Evolutionary conservation across 2,797 vertebrate genomes (phyloP), one percentile per base, ranked within the genome.

Genomic region (Coccyzus lansbergi): DNA sequence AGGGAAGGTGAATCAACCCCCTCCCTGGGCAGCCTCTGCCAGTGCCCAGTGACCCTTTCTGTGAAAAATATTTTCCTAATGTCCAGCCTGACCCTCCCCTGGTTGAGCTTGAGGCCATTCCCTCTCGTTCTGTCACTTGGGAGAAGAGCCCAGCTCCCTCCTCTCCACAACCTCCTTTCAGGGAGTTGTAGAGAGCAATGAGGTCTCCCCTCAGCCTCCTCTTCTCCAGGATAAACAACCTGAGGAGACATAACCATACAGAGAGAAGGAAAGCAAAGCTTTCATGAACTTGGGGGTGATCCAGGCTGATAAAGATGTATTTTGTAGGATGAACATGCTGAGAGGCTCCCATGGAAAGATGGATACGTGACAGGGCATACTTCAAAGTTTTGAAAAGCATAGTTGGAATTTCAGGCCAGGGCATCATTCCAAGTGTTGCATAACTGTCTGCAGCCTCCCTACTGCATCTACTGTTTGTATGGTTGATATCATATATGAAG

Each of bases 351-450:
- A 48, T 80, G 31, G 84, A 68, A 70, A 52, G 34, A 85, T 83
- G 88, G 82, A 76, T 83, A 58, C 22, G 13, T 92, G 92, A 93
- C 84, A 86, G 82, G 83, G 40, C 76, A 69, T 24, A 94, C 86
- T 92, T 95, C 90, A 91, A 95, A 96, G 93, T 87, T 94, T 65
- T 82, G 63, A 49, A 91, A 85, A 59, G 65, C 42, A 8, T 92
- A 71, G 86, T 93, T 95, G 77, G 92, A 89, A 95, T 95, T 96
- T 93, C 93, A 93, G 88, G 76, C 89, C 72, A 94, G 85, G 93
- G 93, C 88, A 58, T 65, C 58, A 59, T 83, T 93, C 90, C 88
- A 93, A 92, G 71, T 55, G 64, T 71, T 96, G 40, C 84, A 87
- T 93, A 77, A 84, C 84, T 94, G 51, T 87, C 84, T 95, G 72